Percentiles rank a stretch among this genome's conserved stretches.
phyloP scores from a whole-genome alignment of 2,888 invertebrate genomes.

The Hydrotaea cyrtoneurina region DNA sequence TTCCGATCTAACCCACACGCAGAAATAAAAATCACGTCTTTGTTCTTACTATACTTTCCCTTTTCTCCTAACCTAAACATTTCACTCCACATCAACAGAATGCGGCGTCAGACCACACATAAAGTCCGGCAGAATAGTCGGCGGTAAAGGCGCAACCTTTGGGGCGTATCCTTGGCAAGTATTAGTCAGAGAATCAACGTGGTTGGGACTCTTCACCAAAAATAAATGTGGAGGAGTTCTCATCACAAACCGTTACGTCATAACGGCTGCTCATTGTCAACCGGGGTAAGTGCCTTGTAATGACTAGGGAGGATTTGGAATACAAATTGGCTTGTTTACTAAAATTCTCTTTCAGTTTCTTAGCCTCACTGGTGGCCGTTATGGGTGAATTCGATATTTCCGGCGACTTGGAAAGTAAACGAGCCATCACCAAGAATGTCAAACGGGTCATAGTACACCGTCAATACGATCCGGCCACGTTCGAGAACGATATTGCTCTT shows the following conservation, averaged over 20 bases:
- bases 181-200: conserved; percentile 93
- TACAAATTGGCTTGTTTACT: neutral
- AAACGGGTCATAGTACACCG: conserved; percentile 93
- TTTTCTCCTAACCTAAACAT: conserved; percentile 80
- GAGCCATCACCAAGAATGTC: conserved; percentile 91
- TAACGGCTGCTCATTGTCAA: conserved; percentile 97
- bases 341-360: conserved; percentile 82
- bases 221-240: conserved; percentile 97
- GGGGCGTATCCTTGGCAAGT: conserved; percentile 98
- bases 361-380: conserved; percentile 94
- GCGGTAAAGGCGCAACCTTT: conserved; percentile 92
- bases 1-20: conserved; percentile 48
- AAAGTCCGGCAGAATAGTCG: conserved; percentile 91
- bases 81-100: conserved; percentile 84
- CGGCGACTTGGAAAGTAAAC: conserved; percentile 89
- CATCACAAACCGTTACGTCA: conserved; percentile 92
- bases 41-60: conserved; percentile 77
- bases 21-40: conserved; percentile 68
- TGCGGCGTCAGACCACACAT: conserved; percentile 92
- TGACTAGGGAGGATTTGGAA: neutral
- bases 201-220: conserved; percentile 95
- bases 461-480: conserved; percentile 93
- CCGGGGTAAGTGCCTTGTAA: conserved; percentile 85
- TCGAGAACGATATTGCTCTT: conserved; percentile 94
- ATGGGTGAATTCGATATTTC: conserved; percentile 95